phyloP scores from a whole-genome alignment of 2,113 vertebrate species.

The Hippocampus comes region DNA sequence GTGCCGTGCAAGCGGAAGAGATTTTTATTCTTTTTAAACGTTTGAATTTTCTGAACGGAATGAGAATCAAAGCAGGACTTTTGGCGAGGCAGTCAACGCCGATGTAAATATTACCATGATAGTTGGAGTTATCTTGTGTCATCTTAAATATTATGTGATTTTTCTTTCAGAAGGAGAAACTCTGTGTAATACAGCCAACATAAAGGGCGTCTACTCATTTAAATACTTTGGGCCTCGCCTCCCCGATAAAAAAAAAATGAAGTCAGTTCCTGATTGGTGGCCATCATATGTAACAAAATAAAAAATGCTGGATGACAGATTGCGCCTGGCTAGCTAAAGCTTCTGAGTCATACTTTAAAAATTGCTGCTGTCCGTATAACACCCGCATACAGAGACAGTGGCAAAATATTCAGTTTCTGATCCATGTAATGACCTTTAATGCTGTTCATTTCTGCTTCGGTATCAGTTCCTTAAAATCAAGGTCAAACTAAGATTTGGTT shows the following conservation, averaged over 20 bases:
- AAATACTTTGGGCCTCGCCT: not conserved
- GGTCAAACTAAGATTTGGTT: not conserved
- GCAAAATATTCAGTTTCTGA: no score
- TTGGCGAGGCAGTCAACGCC: not conserved
- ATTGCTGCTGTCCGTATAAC: not conserved
- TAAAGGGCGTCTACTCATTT: not conserved
- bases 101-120: not conserved
- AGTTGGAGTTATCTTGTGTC: not conserved
- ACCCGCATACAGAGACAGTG: no score
- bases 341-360: no score
- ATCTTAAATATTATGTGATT: not conserved
- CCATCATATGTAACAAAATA: not conserved
- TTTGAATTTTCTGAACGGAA: conserved; percentile 57
- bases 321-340: no score
- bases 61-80: conserved; percentile 45
- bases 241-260: not conserved
- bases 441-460: not conserved
- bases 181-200: not conserved
- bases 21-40: conserved; percentile 36
- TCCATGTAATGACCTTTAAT: not conserved
- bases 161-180: not conserved
- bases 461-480: not conserved
- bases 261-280: not conserved
- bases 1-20: conserved; percentile 41
- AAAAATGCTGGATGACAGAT: not conserved